Base-by-base conservation (phyloP, 2,113 vertebrate genomes). In the Falcunculus frontatus region DNA sequence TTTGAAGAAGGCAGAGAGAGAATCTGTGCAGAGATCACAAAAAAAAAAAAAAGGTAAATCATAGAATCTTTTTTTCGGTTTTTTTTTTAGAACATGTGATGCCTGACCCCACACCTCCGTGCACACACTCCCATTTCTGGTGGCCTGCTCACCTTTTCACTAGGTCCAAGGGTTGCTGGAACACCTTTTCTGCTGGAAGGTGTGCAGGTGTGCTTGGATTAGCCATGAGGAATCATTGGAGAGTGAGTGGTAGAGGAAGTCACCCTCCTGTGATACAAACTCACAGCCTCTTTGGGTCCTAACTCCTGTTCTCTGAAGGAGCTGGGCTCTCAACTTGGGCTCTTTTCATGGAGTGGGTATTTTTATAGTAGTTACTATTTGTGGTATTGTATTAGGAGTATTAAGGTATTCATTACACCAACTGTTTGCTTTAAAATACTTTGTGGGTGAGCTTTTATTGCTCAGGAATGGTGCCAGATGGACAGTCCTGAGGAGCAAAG, bases 401-500 rank as follows among this genome's bases (percentile, higher is more conserved):
- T 87, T 92, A 65, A 96, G 94, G 93, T 90, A 96, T 95, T 96
- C 94, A 84, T 93, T 90, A 81, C 64, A 89, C 64, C 23, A 52
- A 65, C 57, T 93, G 92, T 95, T 96, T 92, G 85, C 86, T 95
- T 90, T 90, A 75, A 90, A 96, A 90, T 93, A 84, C 80, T 90
- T 83, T 68, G 83, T 16, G 73, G 76, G 83, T 52, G 80, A 95
- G 86, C 65, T 87, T 94, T 95, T 95, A 95, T 96, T 95, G 84
- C 93, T 93, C 65, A 89, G 90, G 92, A 96, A 94, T 79, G 88
- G 90, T 0, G 21, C 86, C 90, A 96, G 80, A 89, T 94, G 95
- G 93, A 95, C 90, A 95, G 90, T 95, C 80, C 90, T 53, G 83
- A 88, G 80, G 93, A 96, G 30, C 93, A 95, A 96, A 96, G 96